Percentiles rank a stretch among this genome's conserved stretches.
These are phyloP conservation scores for Phalacrocorax carbo DNA, from an alignment of 2,113 vertebrate species.

Conservation along the genomic window DNA sequence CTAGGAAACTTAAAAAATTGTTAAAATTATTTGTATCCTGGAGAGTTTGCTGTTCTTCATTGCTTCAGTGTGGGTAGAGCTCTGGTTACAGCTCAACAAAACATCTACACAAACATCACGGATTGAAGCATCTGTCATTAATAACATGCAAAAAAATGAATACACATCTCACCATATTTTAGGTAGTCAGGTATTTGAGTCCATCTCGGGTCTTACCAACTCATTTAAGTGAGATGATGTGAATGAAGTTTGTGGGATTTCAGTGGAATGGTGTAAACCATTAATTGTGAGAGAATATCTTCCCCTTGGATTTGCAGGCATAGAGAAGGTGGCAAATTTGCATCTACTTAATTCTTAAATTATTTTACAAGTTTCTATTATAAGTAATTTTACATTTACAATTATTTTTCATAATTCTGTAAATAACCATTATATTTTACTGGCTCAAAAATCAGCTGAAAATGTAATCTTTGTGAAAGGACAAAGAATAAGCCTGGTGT, in stretches of 20 bases:
- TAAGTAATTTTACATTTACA: not conserved
- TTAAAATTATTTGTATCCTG: not conserved
- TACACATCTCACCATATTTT: not conserved
- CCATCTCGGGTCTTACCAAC: not conserved
- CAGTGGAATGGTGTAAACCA: not conserved
- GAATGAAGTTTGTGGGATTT: not conserved
- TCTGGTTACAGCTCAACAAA: not conserved
- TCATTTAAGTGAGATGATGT: not conserved
- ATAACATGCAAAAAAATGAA: not conserved
- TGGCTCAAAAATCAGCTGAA: not conserved
- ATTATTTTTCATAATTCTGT: not conserved
- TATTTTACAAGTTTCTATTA: not conserved
- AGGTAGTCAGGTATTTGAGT: not conserved
- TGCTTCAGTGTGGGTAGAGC: not conserved
- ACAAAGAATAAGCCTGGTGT: not conserved
- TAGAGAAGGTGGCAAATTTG: not conserved
- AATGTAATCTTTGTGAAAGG: not conserved
- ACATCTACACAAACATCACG: rapidly evolving
- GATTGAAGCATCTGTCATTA: not conserved
- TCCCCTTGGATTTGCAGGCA: not conserved
- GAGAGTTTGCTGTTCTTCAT: not conserved
- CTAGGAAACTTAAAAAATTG: not conserved
- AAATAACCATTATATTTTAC: not conserved
- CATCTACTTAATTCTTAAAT: not conserved
- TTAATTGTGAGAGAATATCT: not conserved